Conservation (phyloP, 2,888 invertebrate species). For the Romanomermis culicivorax region DNA sequence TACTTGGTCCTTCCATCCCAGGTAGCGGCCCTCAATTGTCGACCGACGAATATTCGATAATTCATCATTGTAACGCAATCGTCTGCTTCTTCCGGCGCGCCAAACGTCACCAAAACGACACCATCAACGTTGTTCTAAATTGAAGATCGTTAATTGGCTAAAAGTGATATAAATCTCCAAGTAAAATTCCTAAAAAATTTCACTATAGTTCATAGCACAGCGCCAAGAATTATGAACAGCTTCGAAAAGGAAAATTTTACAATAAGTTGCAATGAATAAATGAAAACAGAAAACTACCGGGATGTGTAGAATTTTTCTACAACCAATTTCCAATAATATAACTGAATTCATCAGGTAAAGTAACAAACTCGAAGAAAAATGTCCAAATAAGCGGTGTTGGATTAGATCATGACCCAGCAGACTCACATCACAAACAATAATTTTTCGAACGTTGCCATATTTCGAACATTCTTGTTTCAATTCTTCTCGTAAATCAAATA, state of each 20-base stretch:
- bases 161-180: background rate
- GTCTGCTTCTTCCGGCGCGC: slow-evolving; percentile 71
- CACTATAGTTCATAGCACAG: no score
- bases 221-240: no score
- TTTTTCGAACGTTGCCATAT: slow-evolving; percentile 73
- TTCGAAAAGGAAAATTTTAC: no score
- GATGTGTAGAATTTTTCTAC: no score
- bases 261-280: no score
- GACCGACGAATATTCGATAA: slow-evolving; percentile 68
- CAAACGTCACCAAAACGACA: slow-evolving; percentile 71
- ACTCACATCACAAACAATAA: slow-evolving; percentile 67
- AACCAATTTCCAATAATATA: no score
- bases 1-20: slow-evolving; percentile 92
- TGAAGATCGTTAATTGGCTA: slow-evolving; percentile 1
- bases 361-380: no score
- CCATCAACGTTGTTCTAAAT: slow-evolving; percentile 61
- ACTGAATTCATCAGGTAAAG: no score
- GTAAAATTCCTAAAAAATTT: background rate
- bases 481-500: slow-evolving; percentile 74
- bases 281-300: no score
- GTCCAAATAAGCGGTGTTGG: no score
- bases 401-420: no score
- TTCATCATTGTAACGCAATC: slow-evolving; percentile 63
- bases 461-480: slow-evolving; percentile 66
- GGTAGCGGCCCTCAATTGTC: slow-evolving; percentile 58